These are phyloP conservation scores for Oedothorax gibbosus DNA, from an alignment of 1,140 invertebrate species.

Conservation along the genomic window DNA sequence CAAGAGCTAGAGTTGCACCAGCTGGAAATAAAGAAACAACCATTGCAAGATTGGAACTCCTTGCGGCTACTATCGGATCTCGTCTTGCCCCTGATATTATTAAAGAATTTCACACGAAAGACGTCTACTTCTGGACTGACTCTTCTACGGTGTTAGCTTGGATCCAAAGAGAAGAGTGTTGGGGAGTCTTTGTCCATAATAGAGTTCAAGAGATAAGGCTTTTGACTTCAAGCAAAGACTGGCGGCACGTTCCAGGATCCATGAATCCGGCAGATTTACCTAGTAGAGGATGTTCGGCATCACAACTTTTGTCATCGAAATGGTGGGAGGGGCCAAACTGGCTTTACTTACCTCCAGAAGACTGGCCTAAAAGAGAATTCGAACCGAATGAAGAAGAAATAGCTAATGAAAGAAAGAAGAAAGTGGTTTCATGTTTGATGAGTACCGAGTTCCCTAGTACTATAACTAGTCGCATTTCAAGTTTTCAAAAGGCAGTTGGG, in stretches of 20 bases:
- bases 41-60: conserved; percentile 33
- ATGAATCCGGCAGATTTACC: not conserved
- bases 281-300: not conserved
- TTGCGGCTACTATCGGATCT: not conserved
- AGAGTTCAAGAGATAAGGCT: not conserved
- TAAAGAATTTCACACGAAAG: not conserved
- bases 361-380: not conserved
- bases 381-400: not conserved
- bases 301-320: not conserved
- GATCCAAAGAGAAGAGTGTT: not conserved
- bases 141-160: conserved; percentile 9
- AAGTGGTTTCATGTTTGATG: not conserved
- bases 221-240: not conserved
- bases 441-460: not conserved
- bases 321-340: not conserved
- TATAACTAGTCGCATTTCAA: not conserved
- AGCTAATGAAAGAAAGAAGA: conserved; percentile 2
- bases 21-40: conserved; percentile 32
- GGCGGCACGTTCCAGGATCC: not conserved
- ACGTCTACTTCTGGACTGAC: not conserved
- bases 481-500: not conserved
- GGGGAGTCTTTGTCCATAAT: not conserved
- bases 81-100: not conserved
- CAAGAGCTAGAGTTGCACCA: conserved; percentile 44
- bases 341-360: not conserved